Evolutionary conservation across 2,113 vertebrate species (phyloP), one percentile per base, ranked within the genome.

Genomic region (Danionella cerebrum): DNA sequence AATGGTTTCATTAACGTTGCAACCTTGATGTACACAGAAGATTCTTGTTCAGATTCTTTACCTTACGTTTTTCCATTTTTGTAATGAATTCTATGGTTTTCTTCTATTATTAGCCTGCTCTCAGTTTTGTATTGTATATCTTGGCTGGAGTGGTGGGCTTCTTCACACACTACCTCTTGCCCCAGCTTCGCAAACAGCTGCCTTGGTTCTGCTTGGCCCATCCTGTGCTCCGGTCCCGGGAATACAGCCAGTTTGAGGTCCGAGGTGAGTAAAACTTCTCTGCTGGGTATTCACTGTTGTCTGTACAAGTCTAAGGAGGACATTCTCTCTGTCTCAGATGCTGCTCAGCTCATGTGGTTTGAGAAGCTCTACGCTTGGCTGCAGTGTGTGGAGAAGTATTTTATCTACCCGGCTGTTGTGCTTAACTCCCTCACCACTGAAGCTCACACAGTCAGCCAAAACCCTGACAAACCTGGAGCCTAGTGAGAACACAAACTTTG

Each of bases 161-260:
- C 79, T 85, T 92, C 77, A 92, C 92, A 0, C 93, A 95, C 76
- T 95, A 95, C 85, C 85, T 95, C 65, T 81, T 95, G 80, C 93
- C 93, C 6, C 93, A 95, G 71, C 90, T 95, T 22, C 92, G 92
- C 58, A 95, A 94, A 59, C 93, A 95, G 83, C 88, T 94, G 67
- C 93, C 93, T 2, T 95, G 93, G 93, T 94, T 93, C 84, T 94
- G 92, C 79, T 84, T 95, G 74, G 89, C 93, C 0, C 92, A 94
- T 73, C 93, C 93, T 0, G 88, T 95, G 73, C 88, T 95, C 62
- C 92, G 92, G 68, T 91, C 92, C 0, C 84, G 84, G 62, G 93
- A 95, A 80, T 95, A 95, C 80, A 94, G 90, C 81, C 93, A 94
- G 86, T 95, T 94, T 0, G 93, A 95, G 83, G 93, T 95, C 69